Base-by-base conservation (phyloP, 2,797 vertebrate species). In the Lophura swinhoii region DNA sequence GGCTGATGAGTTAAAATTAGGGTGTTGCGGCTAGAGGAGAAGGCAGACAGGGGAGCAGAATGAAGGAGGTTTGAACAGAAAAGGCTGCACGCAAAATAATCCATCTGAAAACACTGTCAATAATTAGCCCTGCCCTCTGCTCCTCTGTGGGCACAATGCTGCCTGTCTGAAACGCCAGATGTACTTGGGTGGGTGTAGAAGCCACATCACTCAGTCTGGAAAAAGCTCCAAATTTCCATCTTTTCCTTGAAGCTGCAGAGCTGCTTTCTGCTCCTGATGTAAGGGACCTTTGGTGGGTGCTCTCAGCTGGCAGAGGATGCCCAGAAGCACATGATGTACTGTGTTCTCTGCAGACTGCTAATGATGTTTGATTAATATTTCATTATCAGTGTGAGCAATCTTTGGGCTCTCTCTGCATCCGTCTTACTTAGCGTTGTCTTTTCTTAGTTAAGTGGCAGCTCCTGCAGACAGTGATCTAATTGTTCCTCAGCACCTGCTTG, bases 301-400 rank as follows among this genome's bases (percentile, higher is more conserved):
- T 90, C 13, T 91, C 2, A 4, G 87, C 75, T 87, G 49, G 44
- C 64, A 82, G 86, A 94, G 74, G 69, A 90, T 39, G 92, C 82
- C 84, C 88, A 94, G 78, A 90, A 92, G 84, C 51, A 88, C 87
- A 81, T 44, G 41, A 72, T 89, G 93, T 91, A 92, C 90, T 70
- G 76, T 39, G 76, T 71, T 84, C 88, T 86, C 92, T 85, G 87
- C 79, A 70, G 92, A 84, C 67, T 92, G 87, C 84, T 95, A 96
- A 96, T 87, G 68, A 92, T 91, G 55, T 88, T 94, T 94, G 89
- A 95, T 93, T 95, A 89, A 92, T 94, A 95, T 95, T 95, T 89
- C 83, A 92, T 91, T 93, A 94, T 81, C 79, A 89, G 41, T 17
- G 33, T 86, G 56, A 87, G 82, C 58, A 84, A 89, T 91, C 76